A percentile compares a stretch with the other conserved stretches of the same genome.
These are phyloP conservation scores for Trididemnum clinides DNA, from an alignment of 23 tunicate genomes.

Conservation along the genomic window DNA sequence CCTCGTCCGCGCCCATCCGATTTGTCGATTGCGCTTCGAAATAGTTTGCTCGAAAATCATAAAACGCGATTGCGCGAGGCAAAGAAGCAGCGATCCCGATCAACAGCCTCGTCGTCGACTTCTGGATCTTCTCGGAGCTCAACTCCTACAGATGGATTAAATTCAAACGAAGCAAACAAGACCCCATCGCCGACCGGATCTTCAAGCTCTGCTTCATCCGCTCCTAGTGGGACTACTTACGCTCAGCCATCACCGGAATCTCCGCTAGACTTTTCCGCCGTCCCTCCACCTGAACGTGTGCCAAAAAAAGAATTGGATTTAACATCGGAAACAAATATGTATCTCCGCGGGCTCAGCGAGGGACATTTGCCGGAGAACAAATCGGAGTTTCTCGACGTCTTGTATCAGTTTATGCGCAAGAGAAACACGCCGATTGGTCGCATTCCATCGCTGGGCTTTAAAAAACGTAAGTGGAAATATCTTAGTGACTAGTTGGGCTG, in stretches of 20 bases:
- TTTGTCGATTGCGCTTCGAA: constrained; percentile 57
- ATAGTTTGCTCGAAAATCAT: constrained; percentile 69
- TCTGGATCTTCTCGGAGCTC: constrained; percentile 47
- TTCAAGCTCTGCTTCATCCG: background rate
- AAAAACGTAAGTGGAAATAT: constrained; percentile 76
- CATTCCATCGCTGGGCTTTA: constrained; percentile 73
- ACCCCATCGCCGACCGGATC: constrained; percentile 55
- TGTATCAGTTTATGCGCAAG: constrained; percentile 66
- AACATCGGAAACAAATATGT: constrained; percentile 28
- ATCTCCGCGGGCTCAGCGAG: constrained; percentile 56
- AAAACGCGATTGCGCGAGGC: background rate
- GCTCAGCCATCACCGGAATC: constrained; percentile 29
- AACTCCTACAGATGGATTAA: constrained; percentile 13
- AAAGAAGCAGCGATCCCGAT: background rate
- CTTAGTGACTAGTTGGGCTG: too few relatives aligned
- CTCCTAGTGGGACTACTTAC: constrained; percentile 21
- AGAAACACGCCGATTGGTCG: constrained; percentile 57
- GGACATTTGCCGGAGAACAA: constrained; percentile 57
- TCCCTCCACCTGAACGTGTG: background rate
- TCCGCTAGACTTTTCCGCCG: constrained; percentile 41
- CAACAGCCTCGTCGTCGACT: constrained; percentile 1
- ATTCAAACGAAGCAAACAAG: background rate
- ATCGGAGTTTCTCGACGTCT: constrained; percentile 47
- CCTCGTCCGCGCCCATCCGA: constrained; percentile 41
- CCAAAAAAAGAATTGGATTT: background rate